These are phyloP conservation scores for Molossus alvarezi DNA, from an alignment of 2,797 vertebrate genomes.

Conservation along the genomic window DNA sequence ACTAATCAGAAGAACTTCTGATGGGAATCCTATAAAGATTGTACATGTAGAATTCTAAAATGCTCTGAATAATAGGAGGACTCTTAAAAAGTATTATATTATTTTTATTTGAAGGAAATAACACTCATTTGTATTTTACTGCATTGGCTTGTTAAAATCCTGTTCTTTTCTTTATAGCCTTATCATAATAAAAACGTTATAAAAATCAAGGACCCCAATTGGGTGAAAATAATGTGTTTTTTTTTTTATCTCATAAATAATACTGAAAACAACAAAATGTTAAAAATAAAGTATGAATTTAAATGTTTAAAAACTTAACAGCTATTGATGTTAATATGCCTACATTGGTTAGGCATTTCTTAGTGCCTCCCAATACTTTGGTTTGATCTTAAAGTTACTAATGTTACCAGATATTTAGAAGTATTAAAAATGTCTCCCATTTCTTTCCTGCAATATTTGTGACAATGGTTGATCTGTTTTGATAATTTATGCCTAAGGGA, in stretches of 20 bases:
- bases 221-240: not conserved
- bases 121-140: not conserved
- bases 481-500: not conserved
- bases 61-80: not conserved
- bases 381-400: not conserved
- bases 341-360: not conserved
- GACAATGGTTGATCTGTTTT: not conserved
- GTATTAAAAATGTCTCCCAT: not conserved
- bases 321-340: not conserved
- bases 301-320: not conserved
- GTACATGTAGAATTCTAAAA: not conserved
- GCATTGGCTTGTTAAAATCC: not conserved
- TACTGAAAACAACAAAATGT: not conserved
- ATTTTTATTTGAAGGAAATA: slow-evolving; percentile 23
- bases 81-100: not conserved
- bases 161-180: not conserved
- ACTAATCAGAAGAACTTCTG: slow-evolving; percentile 37
- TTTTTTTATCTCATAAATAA: not conserved
- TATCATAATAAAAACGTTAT: slow-evolving; percentile 9
- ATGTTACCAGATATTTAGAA: not conserved
- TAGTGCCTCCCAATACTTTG: not conserved
- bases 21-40: not conserved
- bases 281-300: slow-evolving; percentile 1
- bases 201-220: not conserved
- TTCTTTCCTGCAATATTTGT: not conserved